Evolutionary conservation across 2,888 invertebrate genomes (phyloP).

Genomic region (Tenthredo notha): DNA sequence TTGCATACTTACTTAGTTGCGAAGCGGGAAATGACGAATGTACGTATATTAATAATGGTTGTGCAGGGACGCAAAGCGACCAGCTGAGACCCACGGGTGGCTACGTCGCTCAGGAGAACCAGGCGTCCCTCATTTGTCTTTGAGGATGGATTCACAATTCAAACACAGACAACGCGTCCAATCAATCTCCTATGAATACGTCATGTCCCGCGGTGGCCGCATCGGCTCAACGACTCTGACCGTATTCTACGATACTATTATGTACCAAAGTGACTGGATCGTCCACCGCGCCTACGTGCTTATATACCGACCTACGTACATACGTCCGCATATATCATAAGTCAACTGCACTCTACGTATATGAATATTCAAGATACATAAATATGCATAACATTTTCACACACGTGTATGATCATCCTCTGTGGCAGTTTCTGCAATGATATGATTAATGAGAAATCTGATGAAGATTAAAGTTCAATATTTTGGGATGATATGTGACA

Average conservation of each 20-base stretch:
- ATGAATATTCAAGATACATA: conserved; percentile 14
- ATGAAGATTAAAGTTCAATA: not conserved
- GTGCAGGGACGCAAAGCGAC: conserved; percentile 69
- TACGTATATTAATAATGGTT: conserved; percentile 72
- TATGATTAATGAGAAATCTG: not conserved
- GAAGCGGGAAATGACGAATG: conserved; percentile 71
- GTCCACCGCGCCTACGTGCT: conserved; percentile 30
- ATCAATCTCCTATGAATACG: conserved; percentile 71
- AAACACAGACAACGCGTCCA: conserved; percentile 68
- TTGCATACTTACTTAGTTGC: conserved; percentile 63
- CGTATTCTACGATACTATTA: conserved; percentile 47
- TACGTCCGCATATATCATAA: conserved; percentile 6
- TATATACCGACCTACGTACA: not conserved
- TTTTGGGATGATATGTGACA: not conserved
- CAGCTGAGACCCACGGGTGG: conserved; percentile 72
- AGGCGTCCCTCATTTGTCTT: conserved; percentile 75
- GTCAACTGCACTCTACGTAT: not conserved
- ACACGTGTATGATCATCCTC: not conserved
- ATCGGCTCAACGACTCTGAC: conserved; percentile 50
- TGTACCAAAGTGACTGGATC: conserved; percentile 42
- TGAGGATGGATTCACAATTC: conserved; percentile 72
- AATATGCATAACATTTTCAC: conserved; percentile 20
- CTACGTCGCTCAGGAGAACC: conserved; percentile 69
- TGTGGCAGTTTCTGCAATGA: not conserved
- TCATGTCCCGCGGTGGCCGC: conserved; percentile 50